Percentiles rank a stretch among this genome's conserved stretches.
Evolutionary conservation across 2,888 invertebrate genomes (phyloP).

Genomic region (Adelognathus sp.): DNA sequence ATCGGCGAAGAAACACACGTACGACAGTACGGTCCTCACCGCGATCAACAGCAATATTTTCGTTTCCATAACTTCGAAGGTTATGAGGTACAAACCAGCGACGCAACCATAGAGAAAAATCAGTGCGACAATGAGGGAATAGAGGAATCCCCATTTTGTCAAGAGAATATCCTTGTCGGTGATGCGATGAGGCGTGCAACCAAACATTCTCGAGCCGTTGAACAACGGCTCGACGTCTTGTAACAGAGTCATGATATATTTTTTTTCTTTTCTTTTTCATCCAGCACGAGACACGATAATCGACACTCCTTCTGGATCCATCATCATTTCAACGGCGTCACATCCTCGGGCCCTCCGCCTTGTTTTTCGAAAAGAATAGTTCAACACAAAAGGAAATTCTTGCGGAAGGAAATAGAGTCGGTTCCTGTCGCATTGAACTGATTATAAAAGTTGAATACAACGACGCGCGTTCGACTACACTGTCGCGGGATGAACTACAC

Average conservation of each 20-base stretch:
- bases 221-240: conserved; percentile 64
- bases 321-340: too few relatives aligned
- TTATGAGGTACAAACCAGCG: conserved; percentile 55
- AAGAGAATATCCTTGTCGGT: conserved; percentile 57
- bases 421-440: too few relatives aligned
- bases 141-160: conserved; percentile 60
- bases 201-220: conserved; percentile 62
- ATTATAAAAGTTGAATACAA: too few relatives aligned
- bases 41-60: conserved; percentile 56
- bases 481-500: too few relatives aligned
- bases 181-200: conserved; percentile 57
- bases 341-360: too few relatives aligned
- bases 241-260: conserved; percentile 56
- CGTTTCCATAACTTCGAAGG: conserved; percentile 32
- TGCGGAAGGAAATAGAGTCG: too few relatives aligned
- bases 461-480: too few relatives aligned
- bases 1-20: conserved; percentile 62
- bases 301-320: too few relatives aligned
- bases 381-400: too few relatives aligned
- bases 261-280: neutral
- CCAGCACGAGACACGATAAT: too few relatives aligned
- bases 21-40: conserved; percentile 58
- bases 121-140: conserved; percentile 54
- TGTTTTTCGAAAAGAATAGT: too few relatives aligned
- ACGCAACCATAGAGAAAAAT: conserved; percentile 38